Conservation (phyloP, 1,140 invertebrate genomes). For the Sminthurinus signatus region DNA sequence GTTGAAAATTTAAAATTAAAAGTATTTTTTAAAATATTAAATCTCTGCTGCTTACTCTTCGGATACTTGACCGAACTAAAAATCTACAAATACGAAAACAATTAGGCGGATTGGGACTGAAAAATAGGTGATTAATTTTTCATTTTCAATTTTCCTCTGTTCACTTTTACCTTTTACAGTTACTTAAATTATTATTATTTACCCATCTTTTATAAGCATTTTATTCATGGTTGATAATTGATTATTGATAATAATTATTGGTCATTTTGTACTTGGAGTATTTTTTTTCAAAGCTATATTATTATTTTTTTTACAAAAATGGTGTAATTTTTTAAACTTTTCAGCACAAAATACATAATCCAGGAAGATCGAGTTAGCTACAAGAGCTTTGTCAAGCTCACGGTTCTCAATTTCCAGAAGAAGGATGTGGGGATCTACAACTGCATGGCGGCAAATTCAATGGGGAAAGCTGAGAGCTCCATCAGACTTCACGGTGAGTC, state of each 20-base stretch:
- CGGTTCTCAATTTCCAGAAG: conserved; percentile 67
- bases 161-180: not conserved
- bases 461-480: conserved; percentile 76
- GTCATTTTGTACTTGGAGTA: no score
- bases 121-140: conserved; percentile 42
- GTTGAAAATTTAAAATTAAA: no score
- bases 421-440: conserved; percentile 81
- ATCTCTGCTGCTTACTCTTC: no score
- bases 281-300: no score
- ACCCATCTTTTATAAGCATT: not conserved
- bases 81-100: no score
- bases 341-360: conserved; percentile 71
- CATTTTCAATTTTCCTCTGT: conserved; percentile 8
- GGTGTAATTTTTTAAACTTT: no score
- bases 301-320: no score
- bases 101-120: conserved; percentile 38
- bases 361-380: conserved; percentile 69
- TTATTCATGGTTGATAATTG: no score
- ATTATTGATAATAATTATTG: no score
- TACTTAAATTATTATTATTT: not conserved
- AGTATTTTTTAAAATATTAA: no score
- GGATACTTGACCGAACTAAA: no score
- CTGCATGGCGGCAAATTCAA: conserved; percentile 81
- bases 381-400: conserved; percentile 74
- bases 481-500: conserved; percentile 75